Conservation (phyloP, 1,140 invertebrate species). For the Ceratina japonica region DNA sequence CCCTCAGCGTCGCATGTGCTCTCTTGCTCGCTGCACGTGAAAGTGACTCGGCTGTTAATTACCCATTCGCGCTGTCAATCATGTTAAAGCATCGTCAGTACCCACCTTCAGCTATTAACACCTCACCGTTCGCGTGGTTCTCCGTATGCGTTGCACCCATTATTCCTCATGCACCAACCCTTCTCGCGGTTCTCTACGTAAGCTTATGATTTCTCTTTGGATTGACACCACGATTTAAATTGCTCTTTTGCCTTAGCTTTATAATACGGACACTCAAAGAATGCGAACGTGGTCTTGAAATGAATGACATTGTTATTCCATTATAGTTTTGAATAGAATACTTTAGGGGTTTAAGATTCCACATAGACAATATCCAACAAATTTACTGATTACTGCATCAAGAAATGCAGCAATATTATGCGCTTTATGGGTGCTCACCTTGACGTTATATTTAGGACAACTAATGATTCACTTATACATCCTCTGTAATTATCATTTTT, state of each 20-base stretch:
- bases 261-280: too few species aligned
- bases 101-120: conserved; percentile 63
- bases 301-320: neutral
- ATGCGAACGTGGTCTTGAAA: too few species aligned
- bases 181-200: conserved; percentile 21
- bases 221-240: conserved; percentile 60
- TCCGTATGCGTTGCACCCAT: neutral
- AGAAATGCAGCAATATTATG: too few species aligned
- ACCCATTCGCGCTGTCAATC: conserved; percentile 65
- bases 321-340: too few species aligned
- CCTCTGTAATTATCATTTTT: too few species aligned
- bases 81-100: conserved; percentile 57
- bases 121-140: conserved; percentile 20
- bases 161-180: neutral
- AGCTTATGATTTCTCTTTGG: conserved; percentile 68
- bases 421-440: too few species aligned
- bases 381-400: too few species aligned
- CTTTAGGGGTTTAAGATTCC: too few species aligned
- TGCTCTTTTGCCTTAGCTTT: conserved; percentile 36
- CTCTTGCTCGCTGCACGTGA: conserved; percentile 21
- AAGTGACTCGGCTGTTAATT: conserved; percentile 59
- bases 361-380: too few species aligned
- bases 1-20: neutral
- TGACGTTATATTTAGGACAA: too few species aligned
- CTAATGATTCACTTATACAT: too few species aligned